Evolutionary conservation across 2,797 vertebrate genomes (phyloP).

Genomic region (Emydoidea blandingii): DNA sequence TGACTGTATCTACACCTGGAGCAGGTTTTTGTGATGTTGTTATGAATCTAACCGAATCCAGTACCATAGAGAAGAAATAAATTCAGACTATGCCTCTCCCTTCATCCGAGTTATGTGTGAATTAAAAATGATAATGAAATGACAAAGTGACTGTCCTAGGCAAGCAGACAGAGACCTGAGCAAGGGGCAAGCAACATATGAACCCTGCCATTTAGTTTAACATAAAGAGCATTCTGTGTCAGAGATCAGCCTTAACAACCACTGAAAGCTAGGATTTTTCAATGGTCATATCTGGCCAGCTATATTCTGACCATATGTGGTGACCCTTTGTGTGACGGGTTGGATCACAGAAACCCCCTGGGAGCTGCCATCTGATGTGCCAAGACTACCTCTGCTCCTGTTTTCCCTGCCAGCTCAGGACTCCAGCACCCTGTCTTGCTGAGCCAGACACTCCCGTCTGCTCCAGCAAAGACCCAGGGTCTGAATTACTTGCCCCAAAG

Average conservation of each 20-base stretch:
- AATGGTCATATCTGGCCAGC: constrained; percentile 33
- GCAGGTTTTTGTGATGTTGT: not conserved
- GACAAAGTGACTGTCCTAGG: not conserved
- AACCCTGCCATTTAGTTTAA: not conserved
- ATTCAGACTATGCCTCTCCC: not conserved
- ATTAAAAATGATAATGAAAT: not conserved
- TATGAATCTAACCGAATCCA: not conserved
- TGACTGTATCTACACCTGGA: not conserved
- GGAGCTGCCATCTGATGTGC: too few species aligned
- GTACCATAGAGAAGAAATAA: not conserved
- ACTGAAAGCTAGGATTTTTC: not conserved
- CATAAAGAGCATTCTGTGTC: not conserved
- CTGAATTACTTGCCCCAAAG: too few species aligned
- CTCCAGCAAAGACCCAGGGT: too few species aligned
- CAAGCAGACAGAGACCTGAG: not conserved
- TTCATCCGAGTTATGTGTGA: not conserved
- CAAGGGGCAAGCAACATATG: not conserved
- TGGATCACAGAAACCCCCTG: too few species aligned
- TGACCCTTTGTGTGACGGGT: not conserved
- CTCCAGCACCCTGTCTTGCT: too few species aligned
- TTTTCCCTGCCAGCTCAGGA: too few species aligned
- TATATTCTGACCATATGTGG: constrained; percentile 13
- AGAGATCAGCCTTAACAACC: not conserved
- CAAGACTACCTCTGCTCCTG: too few species aligned
- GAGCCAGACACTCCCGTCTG: too few species aligned